Evolutionary conservation across 2,888 invertebrate species (phyloP).

Genomic region (Drosophila anceps): DNA sequence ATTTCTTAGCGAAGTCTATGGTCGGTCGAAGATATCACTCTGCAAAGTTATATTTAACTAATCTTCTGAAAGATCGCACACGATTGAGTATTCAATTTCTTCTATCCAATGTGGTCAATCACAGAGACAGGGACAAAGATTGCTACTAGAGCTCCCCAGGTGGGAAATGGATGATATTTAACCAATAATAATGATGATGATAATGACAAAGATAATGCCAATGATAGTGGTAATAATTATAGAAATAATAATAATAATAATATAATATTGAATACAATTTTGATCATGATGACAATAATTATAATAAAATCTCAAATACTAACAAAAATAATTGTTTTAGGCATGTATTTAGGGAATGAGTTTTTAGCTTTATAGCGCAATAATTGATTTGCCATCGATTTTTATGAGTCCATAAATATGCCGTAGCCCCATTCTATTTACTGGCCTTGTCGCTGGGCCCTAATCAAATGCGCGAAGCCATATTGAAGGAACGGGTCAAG

Average conservation of each 20-base stretch:
- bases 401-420: background rate
- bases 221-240: background rate
- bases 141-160: too few relatives aligned
- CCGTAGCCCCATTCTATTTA: background rate
- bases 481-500: constrained; percentile 29
- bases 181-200: background rate
- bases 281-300: background rate
- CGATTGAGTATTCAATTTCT: too few relatives aligned
- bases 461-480: constrained; percentile 43
- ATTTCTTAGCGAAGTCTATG: too few relatives aligned
- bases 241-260: background rate
- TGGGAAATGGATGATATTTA: too few relatives aligned
- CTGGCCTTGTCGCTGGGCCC: background rate
- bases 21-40: too few relatives aligned
- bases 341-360: background rate
- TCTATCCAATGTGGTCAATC: too few relatives aligned
- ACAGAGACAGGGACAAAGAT: too few relatives aligned
- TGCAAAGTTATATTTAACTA: too few relatives aligned
- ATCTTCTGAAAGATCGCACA: too few relatives aligned
- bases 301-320: background rate
- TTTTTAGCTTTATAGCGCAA: background rate
- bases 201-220: background rate
- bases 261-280: background rate
- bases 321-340: background rate
- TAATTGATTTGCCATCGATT: background rate